Conservation (phyloP, 2,888 invertebrate species). For the Drepanosiphum platanoidis region DNA sequence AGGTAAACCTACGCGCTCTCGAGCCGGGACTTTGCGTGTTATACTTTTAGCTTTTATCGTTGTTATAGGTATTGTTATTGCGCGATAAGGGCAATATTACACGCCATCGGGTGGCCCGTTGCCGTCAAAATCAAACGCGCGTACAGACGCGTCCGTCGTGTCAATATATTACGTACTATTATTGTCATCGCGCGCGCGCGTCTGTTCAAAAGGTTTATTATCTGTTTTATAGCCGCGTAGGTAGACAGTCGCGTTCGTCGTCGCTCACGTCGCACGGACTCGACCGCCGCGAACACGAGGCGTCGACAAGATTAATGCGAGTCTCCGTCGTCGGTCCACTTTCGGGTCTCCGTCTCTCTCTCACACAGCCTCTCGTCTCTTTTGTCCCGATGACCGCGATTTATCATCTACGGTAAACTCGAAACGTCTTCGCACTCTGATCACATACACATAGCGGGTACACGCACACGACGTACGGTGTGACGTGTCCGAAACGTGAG, state of each 20-base stretch:
- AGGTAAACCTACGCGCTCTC: too few relatives aligned
- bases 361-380: background rate
- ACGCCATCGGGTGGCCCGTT: background rate
- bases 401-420: background rate
- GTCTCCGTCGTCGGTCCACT: background rate
- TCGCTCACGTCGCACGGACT: background rate
- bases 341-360: conserved; percentile 1
- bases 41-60: background rate
- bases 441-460: background rate
- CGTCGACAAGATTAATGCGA: conserved; percentile 41
- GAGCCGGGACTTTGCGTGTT: background rate
- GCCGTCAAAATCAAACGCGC: background rate
- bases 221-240: conserved; percentile 5
- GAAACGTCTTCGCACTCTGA: background rate
- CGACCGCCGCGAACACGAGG: background rate
- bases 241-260: background rate
- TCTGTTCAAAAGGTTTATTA: conserved; percentile 39
- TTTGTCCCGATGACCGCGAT: conserved; percentile 10
- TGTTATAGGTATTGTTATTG: background rate
- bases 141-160: background rate
- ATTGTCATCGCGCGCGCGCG: background rate
- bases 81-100: too few relatives aligned
- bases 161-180: background rate
- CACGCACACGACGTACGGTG: background rate
- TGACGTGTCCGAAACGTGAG: too few relatives aligned